These are phyloP conservation scores for Drepanosiphum platanoidis DNA, from an alignment of 2,888 invertebrate species.

Conservation along the genomic window DNA sequence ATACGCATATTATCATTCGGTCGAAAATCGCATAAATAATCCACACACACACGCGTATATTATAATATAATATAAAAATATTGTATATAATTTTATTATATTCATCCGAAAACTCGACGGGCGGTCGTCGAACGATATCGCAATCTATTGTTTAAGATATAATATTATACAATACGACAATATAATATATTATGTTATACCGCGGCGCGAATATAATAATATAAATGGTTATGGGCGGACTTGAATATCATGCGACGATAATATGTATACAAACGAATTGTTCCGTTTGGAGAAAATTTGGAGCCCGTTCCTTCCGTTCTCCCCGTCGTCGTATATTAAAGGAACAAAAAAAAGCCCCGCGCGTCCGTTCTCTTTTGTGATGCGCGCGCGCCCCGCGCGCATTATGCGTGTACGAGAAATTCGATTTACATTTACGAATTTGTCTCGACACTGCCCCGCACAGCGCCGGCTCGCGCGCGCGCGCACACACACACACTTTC, in stretches of 20 bases:
- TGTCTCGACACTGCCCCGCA: constrained; percentile 12
- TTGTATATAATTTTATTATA: no score
- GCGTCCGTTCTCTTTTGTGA: neutral
- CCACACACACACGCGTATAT: neutral
- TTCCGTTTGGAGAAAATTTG: no score
- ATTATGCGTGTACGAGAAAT: neutral
- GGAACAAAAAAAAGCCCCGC: neutral
- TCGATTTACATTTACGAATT: constrained; percentile 56
- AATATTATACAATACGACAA: neutral
- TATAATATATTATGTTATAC: neutral
- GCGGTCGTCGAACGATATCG: constrained; percentile 5
- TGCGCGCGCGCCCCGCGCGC: neutral
- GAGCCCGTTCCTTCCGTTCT: no score
- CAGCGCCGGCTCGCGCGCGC: neutral
- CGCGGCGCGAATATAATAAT: neutral
- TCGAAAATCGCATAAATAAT: constrained; percentile 11
- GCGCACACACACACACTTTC: neutral
- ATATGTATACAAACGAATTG: neutral
- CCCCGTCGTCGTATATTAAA: neutral
- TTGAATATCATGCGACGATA: neutral
- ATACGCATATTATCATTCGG: neutral
- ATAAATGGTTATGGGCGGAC: neutral
- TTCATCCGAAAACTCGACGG: constrained; percentile 28
- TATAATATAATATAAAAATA: neutral
- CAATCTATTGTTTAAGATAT: no score